Evolutionary conservation across 1,140 invertebrate species (phyloP), one percentile per base, ranked within the genome.

Genomic region (Pararge aegeria): DNA sequence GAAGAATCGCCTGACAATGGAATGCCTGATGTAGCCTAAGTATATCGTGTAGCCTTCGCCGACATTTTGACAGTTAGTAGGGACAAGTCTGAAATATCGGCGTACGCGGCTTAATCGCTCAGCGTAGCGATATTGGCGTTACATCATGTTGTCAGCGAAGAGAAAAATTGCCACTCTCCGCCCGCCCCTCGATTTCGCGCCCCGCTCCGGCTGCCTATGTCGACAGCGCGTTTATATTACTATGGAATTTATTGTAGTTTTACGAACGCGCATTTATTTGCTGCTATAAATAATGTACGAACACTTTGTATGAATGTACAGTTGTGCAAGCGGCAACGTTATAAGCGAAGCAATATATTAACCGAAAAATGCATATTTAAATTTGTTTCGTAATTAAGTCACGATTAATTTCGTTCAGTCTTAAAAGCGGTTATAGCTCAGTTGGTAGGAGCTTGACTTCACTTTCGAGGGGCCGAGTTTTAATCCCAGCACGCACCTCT

Each of bases 71-170:
- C 83, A 89, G 83, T 87, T 87, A 83, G 83, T 84, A 83, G 77
- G 79, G 84, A 80, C 76, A 79, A 87, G 83, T 87, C 81, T 87
- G 83, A 87, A 86, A 84, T 89, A 85, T 86, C 83, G 83, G 76
- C 82, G 81, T 84, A 69, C 80, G 84, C 86, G 83, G 84, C 83
- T 87, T 89, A 87, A 89, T 89, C 86, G 84, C 78, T 87, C 80
- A 86, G 81, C 71, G 86, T 79, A 53, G 82, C 83, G 86, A 87
- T 89, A 89, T 89, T 89, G 84, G 79, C 83, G 82, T 87, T 87
- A 89, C 84, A 87, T 86, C 84, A 86, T 87, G 83, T 87, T 89
- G 86, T 89, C 86, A 89, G 83, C 83, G 77, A 78, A 80, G 81
- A 89, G 86, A 87, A 87, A 89, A 87, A 89, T 87, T 89, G 83